Evolutionary conservation across 2,888 invertebrate genomes (phyloP).

Genomic region (Cephus sareptanus): DNA sequence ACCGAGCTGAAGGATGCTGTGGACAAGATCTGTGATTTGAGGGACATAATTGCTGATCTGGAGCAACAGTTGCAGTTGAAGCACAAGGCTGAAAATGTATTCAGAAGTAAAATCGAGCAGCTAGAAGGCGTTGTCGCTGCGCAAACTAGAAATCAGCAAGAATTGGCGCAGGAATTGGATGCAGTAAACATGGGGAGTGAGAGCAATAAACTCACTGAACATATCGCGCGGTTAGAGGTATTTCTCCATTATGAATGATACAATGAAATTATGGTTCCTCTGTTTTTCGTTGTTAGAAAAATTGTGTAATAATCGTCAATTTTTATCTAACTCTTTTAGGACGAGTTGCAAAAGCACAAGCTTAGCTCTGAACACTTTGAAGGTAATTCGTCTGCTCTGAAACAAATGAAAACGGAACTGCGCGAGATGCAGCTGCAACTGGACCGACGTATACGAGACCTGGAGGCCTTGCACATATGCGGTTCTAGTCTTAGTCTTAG

Average conservation of each 20-base stretch:
- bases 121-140: constrained; percentile 71
- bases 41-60: constrained; percentile 82
- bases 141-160: constrained; percentile 70
- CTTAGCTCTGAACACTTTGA: constrained; percentile 67
- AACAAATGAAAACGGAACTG: constrained; percentile 67
- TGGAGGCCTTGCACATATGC: constrained; percentile 79
- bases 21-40: constrained; percentile 78
- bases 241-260: constrained; percentile 2
- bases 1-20: constrained; percentile 79
- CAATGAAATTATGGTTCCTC: neutral
- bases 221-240: constrained; percentile 68
- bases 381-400: constrained; percentile 66
- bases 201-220: constrained; percentile 63
- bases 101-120: constrained; percentile 71
- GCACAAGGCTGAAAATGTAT: constrained; percentile 71
- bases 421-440: constrained; percentile 76
- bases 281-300: neutral
- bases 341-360: constrained; percentile 68
- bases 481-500: constrained; percentile 75
- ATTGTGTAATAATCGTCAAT: neutral
- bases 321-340: constrained; percentile 58
- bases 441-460: constrained; percentile 76
- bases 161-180: constrained; percentile 70
- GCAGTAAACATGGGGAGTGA: constrained; percentile 67
- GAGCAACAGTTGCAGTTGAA: constrained; percentile 81